These are phyloP conservation scores for Cyrtonyx montezumae DNA, from an alignment of 2,113 vertebrate species.

Conservation along the genomic window DNA sequence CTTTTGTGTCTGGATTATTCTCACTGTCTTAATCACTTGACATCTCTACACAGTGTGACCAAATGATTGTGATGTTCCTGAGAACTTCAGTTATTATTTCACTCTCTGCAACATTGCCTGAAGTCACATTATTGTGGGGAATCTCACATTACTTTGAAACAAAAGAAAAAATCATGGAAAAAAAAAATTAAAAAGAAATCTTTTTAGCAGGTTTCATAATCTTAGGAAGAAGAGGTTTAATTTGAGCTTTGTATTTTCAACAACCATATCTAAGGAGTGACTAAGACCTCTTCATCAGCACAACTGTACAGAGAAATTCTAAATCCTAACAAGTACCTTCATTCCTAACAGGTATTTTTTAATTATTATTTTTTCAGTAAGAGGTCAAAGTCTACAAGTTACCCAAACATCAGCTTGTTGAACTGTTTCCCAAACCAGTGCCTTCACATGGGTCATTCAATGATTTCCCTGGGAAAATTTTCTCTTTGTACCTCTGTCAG, in stretches of 20 bases:
- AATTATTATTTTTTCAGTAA: neutral
- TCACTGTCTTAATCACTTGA: neutral
- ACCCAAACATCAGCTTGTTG: neutral
- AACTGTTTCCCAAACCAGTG: neutral
- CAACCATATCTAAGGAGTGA: neutral
- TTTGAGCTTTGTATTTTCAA: neutral
- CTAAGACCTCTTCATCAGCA: neutral
- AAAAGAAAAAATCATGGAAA: neutral
- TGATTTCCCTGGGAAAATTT: neutral
- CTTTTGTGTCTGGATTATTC: neutral
- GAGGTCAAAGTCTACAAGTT: neutral
- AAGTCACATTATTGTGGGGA: neutral
- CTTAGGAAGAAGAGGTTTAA: neutral
- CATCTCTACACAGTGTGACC: neutral
- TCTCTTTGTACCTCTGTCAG: neutral
- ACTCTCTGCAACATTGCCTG: accelerated
- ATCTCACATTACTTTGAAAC: neutral
- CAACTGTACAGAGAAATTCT: neutral
- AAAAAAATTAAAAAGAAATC: neutral
- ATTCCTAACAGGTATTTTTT: neutral
- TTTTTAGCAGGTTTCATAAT: neutral
- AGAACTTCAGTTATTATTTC: neutral
- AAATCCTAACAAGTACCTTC: neutral
- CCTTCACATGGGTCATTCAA: neutral
- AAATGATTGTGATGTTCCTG: neutral